Evolutionary conservation across 2,797 vertebrate species (phyloP).

Genomic region (Gambelia wislizenii): DNA sequence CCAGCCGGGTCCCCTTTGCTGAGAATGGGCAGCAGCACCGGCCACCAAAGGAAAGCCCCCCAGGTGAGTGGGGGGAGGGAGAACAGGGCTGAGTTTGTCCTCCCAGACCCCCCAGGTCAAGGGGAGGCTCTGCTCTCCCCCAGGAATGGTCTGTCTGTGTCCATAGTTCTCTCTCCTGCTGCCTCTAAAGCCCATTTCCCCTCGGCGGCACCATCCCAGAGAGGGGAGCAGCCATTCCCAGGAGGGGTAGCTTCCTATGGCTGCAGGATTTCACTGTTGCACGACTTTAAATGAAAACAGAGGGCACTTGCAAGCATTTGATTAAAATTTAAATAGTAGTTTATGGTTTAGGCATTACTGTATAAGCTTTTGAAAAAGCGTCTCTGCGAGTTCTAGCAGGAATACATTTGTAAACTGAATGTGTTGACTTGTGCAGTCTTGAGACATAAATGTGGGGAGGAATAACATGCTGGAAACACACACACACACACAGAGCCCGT

Average conservation of each 20-base stretch:
- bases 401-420: not conserved
- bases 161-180: too few species aligned
- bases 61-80: not conserved
- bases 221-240: too few species aligned
- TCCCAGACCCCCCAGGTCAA: too few species aligned
- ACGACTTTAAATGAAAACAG: not conserved
- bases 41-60: not conserved
- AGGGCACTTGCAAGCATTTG: not conserved
- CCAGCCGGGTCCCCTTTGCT: slow-evolving; percentile 5
- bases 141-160: too few species aligned
- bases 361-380: not conserved
- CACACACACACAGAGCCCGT: too few species aligned
- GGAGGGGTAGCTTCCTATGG: too few species aligned
- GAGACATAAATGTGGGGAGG: not conserved
- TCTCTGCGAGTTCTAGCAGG: not conserved
- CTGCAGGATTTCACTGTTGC: too few species aligned
- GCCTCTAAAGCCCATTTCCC: not conserved
- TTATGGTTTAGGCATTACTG: not conserved
- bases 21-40: slow-evolving; percentile 80
- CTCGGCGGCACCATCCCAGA: too few species aligned
- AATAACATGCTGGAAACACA: too few species aligned
- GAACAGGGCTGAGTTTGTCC: too few species aligned
- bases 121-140: not conserved
- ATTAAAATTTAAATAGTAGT: not conserved
- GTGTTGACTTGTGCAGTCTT: not conserved